Percentiles rank a stretch among this genome's conserved stretches.
These are phyloP conservation scores for Canis aureus DNA, from an alignment of 2,113 vertebrate species.

Conservation along the genomic window DNA sequence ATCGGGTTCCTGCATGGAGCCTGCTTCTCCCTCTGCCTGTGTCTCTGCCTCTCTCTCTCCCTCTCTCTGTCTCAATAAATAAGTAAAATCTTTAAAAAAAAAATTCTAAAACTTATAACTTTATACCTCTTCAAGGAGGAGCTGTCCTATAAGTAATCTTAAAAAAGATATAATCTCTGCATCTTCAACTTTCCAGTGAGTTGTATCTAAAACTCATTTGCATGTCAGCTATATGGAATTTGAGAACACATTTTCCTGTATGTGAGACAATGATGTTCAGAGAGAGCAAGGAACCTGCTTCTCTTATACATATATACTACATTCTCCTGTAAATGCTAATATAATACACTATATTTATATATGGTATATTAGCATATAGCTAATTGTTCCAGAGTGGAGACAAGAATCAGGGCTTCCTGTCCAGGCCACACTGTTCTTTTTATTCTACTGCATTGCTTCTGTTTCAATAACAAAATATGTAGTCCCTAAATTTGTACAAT, in stretches of 20 bases:
- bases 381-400: background rate
- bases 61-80: too few species aligned
- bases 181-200: background rate
- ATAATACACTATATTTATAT: background rate
- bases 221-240: background rate
- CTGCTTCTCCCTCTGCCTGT: too few species aligned
- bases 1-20: too few species aligned
- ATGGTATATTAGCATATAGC: background rate
- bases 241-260: background rate
- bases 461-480: background rate
- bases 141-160: background rate
- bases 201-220: slow-evolving; percentile 9
- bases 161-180: background rate
- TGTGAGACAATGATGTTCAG: background rate
- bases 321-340: background rate
- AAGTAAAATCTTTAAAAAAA: background rate
- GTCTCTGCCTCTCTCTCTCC: too few species aligned
- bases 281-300: background rate
- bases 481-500: background rate
- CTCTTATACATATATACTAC: background rate
- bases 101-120: background rate
- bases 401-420: background rate
- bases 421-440: background rate
- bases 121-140: background rate
- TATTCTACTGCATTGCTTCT: background rate